These are phyloP conservation scores for Perca flavescens DNA, from an alignment of 2,113 vertebrate genomes.

Conservation along the genomic window DNA sequence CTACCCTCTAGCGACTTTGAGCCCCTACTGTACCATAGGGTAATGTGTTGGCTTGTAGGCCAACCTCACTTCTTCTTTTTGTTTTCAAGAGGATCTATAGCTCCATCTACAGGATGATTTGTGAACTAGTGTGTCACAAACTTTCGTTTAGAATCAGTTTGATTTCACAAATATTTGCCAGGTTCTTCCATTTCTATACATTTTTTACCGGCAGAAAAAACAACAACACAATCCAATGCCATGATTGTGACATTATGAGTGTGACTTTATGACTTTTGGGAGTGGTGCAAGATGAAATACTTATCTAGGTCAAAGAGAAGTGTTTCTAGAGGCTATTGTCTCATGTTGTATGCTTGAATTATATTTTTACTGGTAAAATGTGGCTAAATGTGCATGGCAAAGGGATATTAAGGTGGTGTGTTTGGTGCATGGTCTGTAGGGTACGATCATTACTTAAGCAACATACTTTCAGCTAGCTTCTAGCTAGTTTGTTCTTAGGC, in stretches of 20 bases:
- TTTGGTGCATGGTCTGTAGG: neutral
- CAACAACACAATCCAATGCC: neutral
- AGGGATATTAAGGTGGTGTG: neutral
- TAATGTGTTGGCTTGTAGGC: neutral
- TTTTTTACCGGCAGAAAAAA: neutral
- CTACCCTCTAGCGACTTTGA: slow-evolving; percentile 71
- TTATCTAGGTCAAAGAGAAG: neutral
- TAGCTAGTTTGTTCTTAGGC: neutral
- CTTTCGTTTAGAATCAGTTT: neutral
- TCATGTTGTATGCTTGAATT: neutral
- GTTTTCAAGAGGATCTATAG: slow-evolving; percentile 7
- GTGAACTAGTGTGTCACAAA: slow-evolving; percentile 1
- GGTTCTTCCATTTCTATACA: neutral
- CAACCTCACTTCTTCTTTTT: neutral
- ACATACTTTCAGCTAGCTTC: neutral
- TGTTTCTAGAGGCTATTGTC: neutral
- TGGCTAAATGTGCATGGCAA: neutral
- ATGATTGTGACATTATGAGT: neutral
- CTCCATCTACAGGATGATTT: slow-evolving; percentile 64
- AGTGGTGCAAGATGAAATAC: neutral
- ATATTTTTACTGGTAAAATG: neutral
- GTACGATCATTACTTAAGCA: neutral
- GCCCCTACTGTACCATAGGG: neutral
- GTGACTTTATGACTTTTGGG: neutral
- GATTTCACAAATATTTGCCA: neutral